Conservation (phyloP, 2,797 vertebrate species). For the Loris lydekkerianus region DNA sequence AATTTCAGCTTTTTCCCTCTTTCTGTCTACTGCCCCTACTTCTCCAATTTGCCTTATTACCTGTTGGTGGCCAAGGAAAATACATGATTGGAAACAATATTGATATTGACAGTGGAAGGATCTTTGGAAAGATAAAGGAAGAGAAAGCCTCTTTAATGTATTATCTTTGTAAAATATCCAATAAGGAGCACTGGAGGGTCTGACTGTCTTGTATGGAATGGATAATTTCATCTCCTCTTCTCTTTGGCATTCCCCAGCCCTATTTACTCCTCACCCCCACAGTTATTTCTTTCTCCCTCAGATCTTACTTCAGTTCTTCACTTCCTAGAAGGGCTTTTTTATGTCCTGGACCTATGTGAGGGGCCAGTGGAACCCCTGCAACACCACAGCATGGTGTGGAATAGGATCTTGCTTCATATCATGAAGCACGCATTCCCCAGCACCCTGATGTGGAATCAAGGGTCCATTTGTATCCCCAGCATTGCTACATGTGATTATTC, state of each 20-base stretch:
- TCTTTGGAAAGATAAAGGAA: not conserved
- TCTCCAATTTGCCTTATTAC: not conserved
- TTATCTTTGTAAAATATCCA: not conserved
- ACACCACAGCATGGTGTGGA: not conserved
- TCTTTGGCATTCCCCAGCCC: not conserved
- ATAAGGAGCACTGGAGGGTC: not conserved
- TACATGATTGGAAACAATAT: not conserved
- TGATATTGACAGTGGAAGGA: not conserved
- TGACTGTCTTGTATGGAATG: not conserved
- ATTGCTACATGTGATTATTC: not conserved
- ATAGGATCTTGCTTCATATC: not conserved
- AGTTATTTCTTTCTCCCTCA: not conserved
- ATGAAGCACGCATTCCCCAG: not conserved
- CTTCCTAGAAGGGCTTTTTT: not conserved
- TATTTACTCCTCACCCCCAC: rapidly evolving
- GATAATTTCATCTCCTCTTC: not conserved
- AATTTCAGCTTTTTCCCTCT: not conserved
- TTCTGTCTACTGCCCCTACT: not conserved
- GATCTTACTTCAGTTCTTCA: not conserved
- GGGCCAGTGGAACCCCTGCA: not conserved
- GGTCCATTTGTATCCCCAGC: not conserved
- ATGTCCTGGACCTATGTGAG: too few relatives aligned
- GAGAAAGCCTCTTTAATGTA: not conserved
- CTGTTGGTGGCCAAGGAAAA: not conserved
- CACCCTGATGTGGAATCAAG: not conserved